phyloP scores from a whole-genome alignment of 2,113 vertebrate genomes.

The Camelus dromedarius region DNA sequence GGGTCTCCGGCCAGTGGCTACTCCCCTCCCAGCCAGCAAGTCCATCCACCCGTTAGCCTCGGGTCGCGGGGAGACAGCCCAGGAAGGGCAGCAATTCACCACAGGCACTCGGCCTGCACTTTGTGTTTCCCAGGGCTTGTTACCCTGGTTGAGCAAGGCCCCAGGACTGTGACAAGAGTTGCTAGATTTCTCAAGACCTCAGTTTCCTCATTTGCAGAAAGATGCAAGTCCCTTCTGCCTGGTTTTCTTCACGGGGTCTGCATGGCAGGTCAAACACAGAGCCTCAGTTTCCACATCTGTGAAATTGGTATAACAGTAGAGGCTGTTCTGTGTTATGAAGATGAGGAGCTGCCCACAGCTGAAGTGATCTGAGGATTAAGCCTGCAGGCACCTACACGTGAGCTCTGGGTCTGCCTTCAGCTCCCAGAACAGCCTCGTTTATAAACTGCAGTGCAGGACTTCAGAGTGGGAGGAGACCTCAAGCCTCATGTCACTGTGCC shows the following conservation, averaged over 20 bases:
- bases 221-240: not conserved
- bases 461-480: not conserved
- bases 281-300: not conserved
- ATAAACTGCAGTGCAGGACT: not conserved
- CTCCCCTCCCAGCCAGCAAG: not conserved
- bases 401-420: not conserved
- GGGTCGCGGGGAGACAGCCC: not conserved
- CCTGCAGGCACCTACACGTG: not conserved
- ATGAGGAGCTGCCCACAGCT: not conserved
- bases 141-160: not conserved
- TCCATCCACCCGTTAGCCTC: not conserved
- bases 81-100: not conserved
- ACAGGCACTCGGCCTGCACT: not conserved
- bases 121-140: not conserved
- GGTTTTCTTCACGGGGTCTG: not conserved
- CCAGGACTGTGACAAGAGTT: not conserved
- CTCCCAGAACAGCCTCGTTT: not conserved
- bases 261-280: not conserved
- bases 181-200: not conserved
- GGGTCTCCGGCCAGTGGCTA: too few species aligned
- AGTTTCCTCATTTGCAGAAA: not conserved
- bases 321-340: not conserved
- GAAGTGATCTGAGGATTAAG: not conserved
- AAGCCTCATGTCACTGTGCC: not conserved
- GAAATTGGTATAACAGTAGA: not conserved